A percentile compares a stretch with the other conserved stretches of the same genome.
Conservation (phyloP, 2,113 vertebrate species). For the Bubo scandiacus region DNA sequence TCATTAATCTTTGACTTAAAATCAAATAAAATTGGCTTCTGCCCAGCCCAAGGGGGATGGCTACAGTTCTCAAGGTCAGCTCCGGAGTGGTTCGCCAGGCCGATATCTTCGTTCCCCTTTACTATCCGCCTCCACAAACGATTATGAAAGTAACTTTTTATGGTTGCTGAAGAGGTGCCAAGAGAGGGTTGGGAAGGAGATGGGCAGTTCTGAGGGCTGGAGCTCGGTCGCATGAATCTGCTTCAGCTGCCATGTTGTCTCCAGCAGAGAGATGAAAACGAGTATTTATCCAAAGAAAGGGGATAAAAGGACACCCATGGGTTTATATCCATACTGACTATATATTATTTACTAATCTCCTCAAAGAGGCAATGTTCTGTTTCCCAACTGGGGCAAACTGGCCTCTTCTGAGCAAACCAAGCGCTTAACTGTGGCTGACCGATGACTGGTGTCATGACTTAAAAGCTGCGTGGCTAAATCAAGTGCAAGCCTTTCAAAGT, state of each 20-base stretch:
- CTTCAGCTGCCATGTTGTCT: background rate
- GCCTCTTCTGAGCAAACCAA: background rate
- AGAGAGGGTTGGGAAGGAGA: background rate
- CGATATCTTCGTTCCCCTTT: accelerated
- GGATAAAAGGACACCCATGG: background rate
- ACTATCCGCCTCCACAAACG: background rate
- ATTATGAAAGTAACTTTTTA: background rate
- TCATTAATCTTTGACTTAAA: background rate
- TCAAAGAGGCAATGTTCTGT: background rate
- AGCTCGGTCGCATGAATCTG: background rate
- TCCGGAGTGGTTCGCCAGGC: background rate
- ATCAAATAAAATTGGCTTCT: background rate
- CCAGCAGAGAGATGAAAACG: background rate
- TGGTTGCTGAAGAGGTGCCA: background rate
- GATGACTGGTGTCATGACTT: background rate
- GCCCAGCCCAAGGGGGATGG: background rate
- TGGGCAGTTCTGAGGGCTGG: background rate
- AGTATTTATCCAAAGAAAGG: background rate
- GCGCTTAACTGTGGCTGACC: background rate
- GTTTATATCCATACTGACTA: background rate
- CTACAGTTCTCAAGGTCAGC: background rate
- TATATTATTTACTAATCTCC: background rate
- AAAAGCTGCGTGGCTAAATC: background rate
- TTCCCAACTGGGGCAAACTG: background rate
- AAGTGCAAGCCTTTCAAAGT: background rate